Conservation (phyloP, 2,113 vertebrate genomes). For the Hucho hucho region DNA sequence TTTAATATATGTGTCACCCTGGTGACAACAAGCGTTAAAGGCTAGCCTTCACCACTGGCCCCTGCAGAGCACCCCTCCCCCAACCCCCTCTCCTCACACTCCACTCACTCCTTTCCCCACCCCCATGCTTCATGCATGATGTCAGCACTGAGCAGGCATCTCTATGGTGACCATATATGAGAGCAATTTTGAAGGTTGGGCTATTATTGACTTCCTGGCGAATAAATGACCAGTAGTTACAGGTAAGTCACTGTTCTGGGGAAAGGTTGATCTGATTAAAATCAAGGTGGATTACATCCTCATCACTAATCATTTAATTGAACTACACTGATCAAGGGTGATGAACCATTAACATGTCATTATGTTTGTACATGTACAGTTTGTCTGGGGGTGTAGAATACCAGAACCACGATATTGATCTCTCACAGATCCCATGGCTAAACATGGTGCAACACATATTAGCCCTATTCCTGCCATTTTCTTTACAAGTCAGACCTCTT, state of each 20-base stretch:
- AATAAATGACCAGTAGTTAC: not conserved
- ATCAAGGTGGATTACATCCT: not conserved
- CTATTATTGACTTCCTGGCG: slow-evolving; percentile 7
- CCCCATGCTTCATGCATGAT: slow-evolving; percentile 32
- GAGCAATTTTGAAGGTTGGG: not conserved
- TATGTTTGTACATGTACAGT: not conserved
- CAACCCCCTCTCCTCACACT: slow-evolving; percentile 21
- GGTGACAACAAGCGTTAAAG: slow-evolving; percentile 45
- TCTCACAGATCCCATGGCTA: not conserved
- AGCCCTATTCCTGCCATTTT: too few species aligned
- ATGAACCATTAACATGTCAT: not conserved
- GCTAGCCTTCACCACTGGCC: slow-evolving; percentile 28
- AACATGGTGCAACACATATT: not conserved
- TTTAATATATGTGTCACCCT: slow-evolving; percentile 56
- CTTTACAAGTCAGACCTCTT: not conserved
- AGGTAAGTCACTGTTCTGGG: not conserved
- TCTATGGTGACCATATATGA: slow-evolving; percentile 1
- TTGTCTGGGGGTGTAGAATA: not conserved
- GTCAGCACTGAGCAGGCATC: slow-evolving; percentile 19
- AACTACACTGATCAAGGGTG: not conserved
- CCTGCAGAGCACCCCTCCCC: slow-evolving; percentile 5
- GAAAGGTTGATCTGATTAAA: not conserved
- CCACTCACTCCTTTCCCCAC: not conserved
- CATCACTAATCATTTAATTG: slow-evolving; percentile 3
- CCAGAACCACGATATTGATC: not conserved